Base-by-base conservation (phyloP, 2,113 vertebrate species). In the Oxyura jamaicensis region DNA sequence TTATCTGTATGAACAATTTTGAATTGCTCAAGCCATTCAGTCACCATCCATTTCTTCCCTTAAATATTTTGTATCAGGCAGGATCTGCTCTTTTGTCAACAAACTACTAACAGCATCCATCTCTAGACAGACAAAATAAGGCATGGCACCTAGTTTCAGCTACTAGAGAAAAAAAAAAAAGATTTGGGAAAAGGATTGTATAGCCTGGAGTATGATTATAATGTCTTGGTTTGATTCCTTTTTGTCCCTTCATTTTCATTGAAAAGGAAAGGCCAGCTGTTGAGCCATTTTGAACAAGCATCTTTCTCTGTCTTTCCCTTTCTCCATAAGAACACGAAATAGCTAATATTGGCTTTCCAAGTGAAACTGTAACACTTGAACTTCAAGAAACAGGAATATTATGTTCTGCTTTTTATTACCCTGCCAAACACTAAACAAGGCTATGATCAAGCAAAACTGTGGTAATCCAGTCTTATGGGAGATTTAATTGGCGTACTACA, bases 401-500 rank as follows among this genome's bases (percentile, higher is more conserved):
- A 65, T 50, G 59, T 48, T 89, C 86, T 91, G 87, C 91, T 90
- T 90, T 95, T 96, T 95, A 90, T 95, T 97, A 91, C 80, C 74
- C 86, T 85, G 82, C 56, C 77, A 96, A 95, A 92, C 83, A 82
- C 87, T 89, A 95, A 96, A 95, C 85, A 95, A 88, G 50, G 60
- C 50, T 85, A 63, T 79, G 80, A 95, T 92, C 88, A 96, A 96
- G 93, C 72, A 82, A 89, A 95, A 79, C 68, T 95, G 3, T 90
- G 55, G 36, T 91, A 92, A 95, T 95, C 73, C 71, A 85, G 83
- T 93, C 94, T 93, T 90, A 66, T 77, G 59, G 79, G 56, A 91
- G 63, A 90, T 84, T 94, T 95, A 97, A 97, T 95, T 97, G 96
- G 93, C 44, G 7, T 81, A 75, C n/a, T 82, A 59, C 50, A 69